Conservation (phyloP, 2,888 invertebrate genomes). For the Eupithecia tripunctaria region DNA sequence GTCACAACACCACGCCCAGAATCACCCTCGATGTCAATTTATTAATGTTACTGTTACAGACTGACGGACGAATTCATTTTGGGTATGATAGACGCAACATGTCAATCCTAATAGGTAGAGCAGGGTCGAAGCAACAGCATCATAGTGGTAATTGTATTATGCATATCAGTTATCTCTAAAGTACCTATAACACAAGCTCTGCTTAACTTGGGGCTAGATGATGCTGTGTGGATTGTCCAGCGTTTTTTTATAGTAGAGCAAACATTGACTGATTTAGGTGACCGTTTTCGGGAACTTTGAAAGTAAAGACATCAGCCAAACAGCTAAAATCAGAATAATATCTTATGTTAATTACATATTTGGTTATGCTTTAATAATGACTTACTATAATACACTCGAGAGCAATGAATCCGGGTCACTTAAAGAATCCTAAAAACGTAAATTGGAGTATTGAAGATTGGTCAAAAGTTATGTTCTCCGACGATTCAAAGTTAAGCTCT, state of each 20-base stretch:
- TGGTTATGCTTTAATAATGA: too few species aligned
- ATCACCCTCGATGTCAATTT: slow-evolving; percentile 60
- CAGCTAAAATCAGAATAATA: background rate
- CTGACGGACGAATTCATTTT: slow-evolving; percentile 62
- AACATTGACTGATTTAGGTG: background rate
- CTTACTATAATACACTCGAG: too few species aligned
- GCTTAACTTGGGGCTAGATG: background rate
- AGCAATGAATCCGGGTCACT: too few species aligned
- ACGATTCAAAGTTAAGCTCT: too few species aligned
- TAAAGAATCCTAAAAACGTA: too few species aligned
- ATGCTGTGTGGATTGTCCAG: background rate
- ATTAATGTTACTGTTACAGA: slow-evolving; percentile 51
- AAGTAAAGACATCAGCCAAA: background rate
- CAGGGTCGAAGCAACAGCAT: background rate
- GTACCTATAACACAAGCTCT: background rate
- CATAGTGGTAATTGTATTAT: background rate
- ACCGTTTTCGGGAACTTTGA: background rate
- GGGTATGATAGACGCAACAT: slow-evolving; percentile 49
- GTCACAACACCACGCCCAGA: slow-evolving; percentile 78
- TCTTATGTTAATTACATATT: too few species aligned
- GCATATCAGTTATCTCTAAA: background rate
- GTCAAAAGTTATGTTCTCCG: too few species aligned
- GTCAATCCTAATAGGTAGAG: slow-evolving; percentile 55
- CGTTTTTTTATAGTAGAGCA: background rate
- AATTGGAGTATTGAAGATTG: too few species aligned